Evolutionary conservation across 2,113 vertebrate genomes (phyloP).

Genomic region (Siniperca chuatsi): DNA sequence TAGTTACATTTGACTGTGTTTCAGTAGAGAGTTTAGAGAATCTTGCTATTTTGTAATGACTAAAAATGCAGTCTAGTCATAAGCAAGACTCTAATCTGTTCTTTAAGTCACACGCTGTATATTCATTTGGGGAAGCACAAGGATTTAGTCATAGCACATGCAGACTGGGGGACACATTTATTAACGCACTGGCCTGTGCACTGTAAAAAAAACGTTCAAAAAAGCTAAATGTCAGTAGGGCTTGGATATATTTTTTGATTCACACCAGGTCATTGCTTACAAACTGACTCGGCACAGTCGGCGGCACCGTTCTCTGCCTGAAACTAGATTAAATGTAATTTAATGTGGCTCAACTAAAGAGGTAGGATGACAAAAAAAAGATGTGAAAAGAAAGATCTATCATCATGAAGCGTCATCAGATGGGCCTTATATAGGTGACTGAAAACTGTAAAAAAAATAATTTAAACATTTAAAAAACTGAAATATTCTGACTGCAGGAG

Average conservation of each 20-base stretch:
- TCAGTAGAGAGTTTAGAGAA: not conserved
- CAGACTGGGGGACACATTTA: not conserved
- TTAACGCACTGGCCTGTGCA: not conserved
- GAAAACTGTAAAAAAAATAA: no score
- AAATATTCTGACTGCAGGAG: not conserved
- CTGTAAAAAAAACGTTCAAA: not conserved
- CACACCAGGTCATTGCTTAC: not conserved
- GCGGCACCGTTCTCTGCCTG: not conserved
- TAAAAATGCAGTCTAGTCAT: slow-evolving; percentile 5
- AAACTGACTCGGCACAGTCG: not conserved
- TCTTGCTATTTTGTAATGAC: not conserved
- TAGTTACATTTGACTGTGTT: not conserved
- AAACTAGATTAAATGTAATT: not conserved
- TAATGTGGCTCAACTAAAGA: not conserved
- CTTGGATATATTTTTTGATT: not conserved
- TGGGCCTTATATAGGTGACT: not conserved
- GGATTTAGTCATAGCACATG: not conserved
- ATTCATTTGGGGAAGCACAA: not conserved
- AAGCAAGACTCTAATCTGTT: not conserved
- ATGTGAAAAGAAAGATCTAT: no score
- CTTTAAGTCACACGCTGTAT: not conserved
- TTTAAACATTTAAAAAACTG: not conserved
- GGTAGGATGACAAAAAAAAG: not conserved
- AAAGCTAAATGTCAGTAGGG: not conserved
- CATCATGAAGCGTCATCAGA: not conserved